Base-by-base conservation (phyloP, 2,113 vertebrate species). In the Neolamprologus toae region DNA sequence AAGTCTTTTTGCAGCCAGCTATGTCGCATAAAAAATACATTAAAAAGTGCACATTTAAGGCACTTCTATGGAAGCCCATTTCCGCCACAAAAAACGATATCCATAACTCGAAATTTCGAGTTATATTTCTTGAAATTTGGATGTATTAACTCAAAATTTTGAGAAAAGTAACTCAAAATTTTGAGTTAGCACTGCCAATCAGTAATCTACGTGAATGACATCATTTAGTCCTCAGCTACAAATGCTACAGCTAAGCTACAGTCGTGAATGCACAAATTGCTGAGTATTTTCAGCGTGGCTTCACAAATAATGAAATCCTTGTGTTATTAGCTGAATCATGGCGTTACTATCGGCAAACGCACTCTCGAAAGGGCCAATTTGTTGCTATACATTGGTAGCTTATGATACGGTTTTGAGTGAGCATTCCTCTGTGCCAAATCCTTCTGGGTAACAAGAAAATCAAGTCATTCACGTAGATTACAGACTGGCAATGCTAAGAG, bases 41-140 rank as follows among this genome's bases (percentile, higher is more conserved):
- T 68, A 21, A 40, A 68, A 21, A 66, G 28, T 40, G 19, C 7
- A 40, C 19, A 21, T 68, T 21, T 40, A 68, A 14, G 33, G 33
- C 7, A 68, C 14, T 0, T 0, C 57, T 17, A 4, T 31, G 26
- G 26, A 61, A 61, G 26, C 57, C 26, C 26, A 61, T 31, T 61
- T 61, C 26, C 1, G 2, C 3, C 26, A 61, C 14, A 61, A 61
- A 61, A 31, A 61, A 31, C 2, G 1, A 59, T 61, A 31, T 61
- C 14, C 14, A 31, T 61, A 31, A 4, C 14, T 61, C 5, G 0
- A 61, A 61, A 61, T 61, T 61, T 31, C 1, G 3, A 61, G 26
- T 61, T 61, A 6, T 61, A 59, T 31, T 31, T 61, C 57, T 61
- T 1, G 1, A 61, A 31, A 31, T 61, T 61, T 31, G 6, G 57